Conservation (phyloP, 2,888 invertebrate species). For the Nudaria mundana region DNA sequence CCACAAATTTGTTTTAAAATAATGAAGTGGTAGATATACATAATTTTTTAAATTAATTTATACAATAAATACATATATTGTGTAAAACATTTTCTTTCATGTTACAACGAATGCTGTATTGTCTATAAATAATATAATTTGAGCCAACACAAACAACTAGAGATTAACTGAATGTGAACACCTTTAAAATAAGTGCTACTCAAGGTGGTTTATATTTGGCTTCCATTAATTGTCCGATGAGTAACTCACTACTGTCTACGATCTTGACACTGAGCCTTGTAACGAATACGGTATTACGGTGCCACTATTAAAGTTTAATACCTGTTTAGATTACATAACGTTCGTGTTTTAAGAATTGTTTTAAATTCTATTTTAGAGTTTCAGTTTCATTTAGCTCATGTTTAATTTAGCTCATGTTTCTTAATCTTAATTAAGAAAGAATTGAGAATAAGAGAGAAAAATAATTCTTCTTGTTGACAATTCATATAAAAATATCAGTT, state of each 20-base stretch:
- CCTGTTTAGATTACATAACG: not conserved
- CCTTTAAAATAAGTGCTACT: slow-evolving; percentile 47
- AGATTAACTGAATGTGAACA: slow-evolving; percentile 39
- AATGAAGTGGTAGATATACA: too few species aligned
- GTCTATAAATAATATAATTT: slow-evolving; percentile 31
- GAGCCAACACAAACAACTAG: slow-evolving; percentile 35
- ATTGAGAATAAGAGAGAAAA: too few species aligned
- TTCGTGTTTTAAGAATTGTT: not conserved
- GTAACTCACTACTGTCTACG: slow-evolving; percentile 14
- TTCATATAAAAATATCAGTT: too few species aligned
- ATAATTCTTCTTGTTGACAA: too few species aligned
- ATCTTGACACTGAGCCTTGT: slow-evolving; percentile 50
- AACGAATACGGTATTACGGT: slow-evolving; percentile 18
- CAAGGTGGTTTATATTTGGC: slow-evolving; percentile 67
- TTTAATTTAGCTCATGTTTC: too few species aligned
- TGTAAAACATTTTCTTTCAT: too few species aligned
- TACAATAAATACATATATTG: too few species aligned
- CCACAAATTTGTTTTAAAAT: too few species aligned
- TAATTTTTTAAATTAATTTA: too few species aligned
- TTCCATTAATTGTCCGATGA: slow-evolving; percentile 38
- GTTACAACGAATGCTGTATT: too few species aligned
- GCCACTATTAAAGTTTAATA: slow-evolving; percentile 22
- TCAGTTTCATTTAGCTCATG: too few species aligned
- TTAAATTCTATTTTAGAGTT: not conserved
- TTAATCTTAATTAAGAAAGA: too few species aligned